phyloP scores from a whole-genome alignment of 2,113 vertebrate genomes.

The Macrotis lagotis region DNA sequence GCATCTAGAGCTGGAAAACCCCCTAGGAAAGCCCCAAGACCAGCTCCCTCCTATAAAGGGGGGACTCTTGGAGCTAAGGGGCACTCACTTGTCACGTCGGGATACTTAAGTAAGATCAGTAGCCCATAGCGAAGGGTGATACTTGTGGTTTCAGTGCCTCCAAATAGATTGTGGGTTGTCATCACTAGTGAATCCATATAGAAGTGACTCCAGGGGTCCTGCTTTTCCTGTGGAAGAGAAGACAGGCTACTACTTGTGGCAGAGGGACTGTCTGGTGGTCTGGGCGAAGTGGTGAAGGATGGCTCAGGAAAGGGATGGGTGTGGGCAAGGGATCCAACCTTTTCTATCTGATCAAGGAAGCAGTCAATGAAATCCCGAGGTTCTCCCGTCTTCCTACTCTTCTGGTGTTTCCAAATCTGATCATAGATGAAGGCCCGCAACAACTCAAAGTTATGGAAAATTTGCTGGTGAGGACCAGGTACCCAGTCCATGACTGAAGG shows the following conservation, averaged over 20 bases:
- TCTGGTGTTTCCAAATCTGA: conserved; percentile 45
- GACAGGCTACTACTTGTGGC: neutral
- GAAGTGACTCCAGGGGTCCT: conserved; percentile 81
- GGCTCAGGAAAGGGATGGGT: too few relatives aligned
- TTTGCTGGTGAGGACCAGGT: conserved; percentile 60
- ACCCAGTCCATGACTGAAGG: conserved; percentile 61
- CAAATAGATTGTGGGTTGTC: conserved; percentile 84
- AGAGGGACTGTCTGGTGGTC: neutral
- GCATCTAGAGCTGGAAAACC: neutral
- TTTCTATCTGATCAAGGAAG: conserved; percentile 67
- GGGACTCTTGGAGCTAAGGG: neutral
- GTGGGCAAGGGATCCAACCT: neutral
- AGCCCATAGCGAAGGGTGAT: conserved; percentile 84
- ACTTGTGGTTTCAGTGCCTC: conserved; percentile 87
- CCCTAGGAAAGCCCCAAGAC: neutral
- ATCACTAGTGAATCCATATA: conserved; percentile 80
- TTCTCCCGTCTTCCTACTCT: neutral
- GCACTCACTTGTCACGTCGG: conserved; percentile 81
- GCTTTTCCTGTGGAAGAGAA: conserved; percentile 79
- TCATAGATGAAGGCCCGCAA: conserved; percentile 61
- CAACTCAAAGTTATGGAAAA: conserved; percentile 66
- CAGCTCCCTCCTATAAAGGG: neutral
- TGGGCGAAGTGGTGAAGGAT: neutral
- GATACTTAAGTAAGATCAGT: conserved; percentile 84
- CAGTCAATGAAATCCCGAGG: conserved; percentile 58